These are phyloP conservation scores for Heterohyrax brucei DNA, from an alignment of 2,797 vertebrate genomes.

Conservation along the genomic window DNA sequence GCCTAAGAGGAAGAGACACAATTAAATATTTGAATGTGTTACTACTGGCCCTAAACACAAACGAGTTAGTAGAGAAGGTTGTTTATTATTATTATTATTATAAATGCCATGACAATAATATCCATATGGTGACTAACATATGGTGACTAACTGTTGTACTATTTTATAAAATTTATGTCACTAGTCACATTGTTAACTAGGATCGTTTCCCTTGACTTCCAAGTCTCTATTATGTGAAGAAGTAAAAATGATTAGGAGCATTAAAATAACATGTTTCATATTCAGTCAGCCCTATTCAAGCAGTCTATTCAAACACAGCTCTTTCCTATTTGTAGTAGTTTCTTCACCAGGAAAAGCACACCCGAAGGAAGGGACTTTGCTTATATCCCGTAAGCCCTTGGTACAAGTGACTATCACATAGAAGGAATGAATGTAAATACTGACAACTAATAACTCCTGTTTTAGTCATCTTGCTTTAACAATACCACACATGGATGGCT, in stretches of 20 bases:
- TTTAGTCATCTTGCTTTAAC: no score
- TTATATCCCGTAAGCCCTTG: not conserved
- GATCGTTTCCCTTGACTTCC: conserved; percentile 1
- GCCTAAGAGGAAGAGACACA: conserved; percentile 59
- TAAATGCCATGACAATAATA: conserved; percentile 25
- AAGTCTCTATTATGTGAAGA: conserved; percentile 47
- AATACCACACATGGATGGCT: no score
- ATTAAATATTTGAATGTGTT: conserved; percentile 55
- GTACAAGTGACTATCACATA: not conserved
- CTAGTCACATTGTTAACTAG: not conserved
- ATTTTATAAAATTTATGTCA: not conserved
- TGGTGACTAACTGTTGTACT: not conserved
- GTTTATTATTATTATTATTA: not conserved
- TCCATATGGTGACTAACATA: not conserved
- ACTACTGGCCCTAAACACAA: conserved; percentile 28
- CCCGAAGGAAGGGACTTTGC: not conserved
- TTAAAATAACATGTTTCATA: not conserved
- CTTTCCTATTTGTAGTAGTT: not conserved
- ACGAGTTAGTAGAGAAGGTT: not conserved
- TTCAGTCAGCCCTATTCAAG: not conserved
- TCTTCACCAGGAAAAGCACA: not conserved
- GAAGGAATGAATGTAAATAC: not conserved
- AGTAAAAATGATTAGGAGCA: not conserved
- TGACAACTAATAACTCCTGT: not conserved
- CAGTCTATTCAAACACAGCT: not conserved